These are phyloP conservation scores for Ptychadena robeensis DNA, from an alignment of 2,797 vertebrate species.

Conservation along the genomic window DNA sequence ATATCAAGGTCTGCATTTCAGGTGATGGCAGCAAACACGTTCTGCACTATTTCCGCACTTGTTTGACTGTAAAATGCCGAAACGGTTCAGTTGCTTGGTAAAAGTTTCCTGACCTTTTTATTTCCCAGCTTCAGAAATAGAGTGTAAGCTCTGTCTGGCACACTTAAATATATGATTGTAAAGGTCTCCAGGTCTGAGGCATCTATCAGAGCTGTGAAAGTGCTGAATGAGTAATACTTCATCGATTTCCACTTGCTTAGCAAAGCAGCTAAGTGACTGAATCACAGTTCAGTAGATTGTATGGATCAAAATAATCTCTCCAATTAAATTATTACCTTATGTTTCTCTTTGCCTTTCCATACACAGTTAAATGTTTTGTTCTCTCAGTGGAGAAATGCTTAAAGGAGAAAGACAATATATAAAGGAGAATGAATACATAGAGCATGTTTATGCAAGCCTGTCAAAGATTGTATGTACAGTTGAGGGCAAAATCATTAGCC, in stretches of 20 bases:
- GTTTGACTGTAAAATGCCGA: not conserved
- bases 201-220: not conserved
- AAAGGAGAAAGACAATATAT: too few species aligned
- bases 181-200: not conserved
- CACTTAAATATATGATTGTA: too few species aligned
- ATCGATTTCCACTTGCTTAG: not conserved
- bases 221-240: not conserved
- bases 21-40: not conserved
- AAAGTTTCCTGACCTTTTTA: not conserved
- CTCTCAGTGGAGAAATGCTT: too few species aligned
- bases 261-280: not conserved
- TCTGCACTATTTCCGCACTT: not conserved
- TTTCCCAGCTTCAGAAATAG: slow-evolving; percentile 9
- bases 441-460: too few species aligned
- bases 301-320: not conserved
- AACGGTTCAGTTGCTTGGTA: not conserved
- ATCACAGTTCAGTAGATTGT: not conserved
- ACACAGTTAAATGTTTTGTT: not conserved
- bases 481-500: too few species aligned
- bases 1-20: not conserved
- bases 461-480: too few species aligned
- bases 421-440: too few species aligned
- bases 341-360: not conserved
- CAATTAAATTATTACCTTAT: not conserved
- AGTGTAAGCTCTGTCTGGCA: not conserved